Evolutionary conservation across 2,113 vertebrate species (phyloP).

Genomic region (Brachypteracias leptosomus): DNA sequence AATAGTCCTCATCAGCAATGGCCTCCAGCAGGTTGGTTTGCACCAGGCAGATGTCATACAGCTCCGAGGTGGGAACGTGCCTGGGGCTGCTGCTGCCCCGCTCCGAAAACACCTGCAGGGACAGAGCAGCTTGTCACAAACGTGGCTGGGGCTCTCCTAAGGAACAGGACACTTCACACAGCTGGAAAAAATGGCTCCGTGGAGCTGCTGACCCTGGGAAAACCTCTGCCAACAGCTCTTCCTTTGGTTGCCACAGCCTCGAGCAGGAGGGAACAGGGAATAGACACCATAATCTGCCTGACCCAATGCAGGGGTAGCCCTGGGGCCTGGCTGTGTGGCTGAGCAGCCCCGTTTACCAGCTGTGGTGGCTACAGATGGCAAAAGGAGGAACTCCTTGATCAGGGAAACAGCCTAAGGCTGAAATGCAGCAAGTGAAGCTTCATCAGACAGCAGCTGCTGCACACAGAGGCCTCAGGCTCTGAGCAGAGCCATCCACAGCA

Average conservation of each 20-base stretch:
- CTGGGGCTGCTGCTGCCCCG: conserved; percentile 54
- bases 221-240: not conserved
- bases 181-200: not conserved
- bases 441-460: not conserved
- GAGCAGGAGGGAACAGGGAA: not conserved
- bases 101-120: conserved; percentile 78
- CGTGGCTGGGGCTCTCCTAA: not conserved
- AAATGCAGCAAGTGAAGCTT: not conserved
- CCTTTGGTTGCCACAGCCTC: not conserved
- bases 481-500: not conserved
- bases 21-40: conserved; percentile 87
- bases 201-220: not conserved
- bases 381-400: not conserved
- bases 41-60: conserved; percentile 82
- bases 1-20: conserved; percentile 82
- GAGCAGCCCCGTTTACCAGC: not conserved
- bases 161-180: not conserved
- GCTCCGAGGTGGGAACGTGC: conserved; percentile 73
- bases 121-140: not conserved
- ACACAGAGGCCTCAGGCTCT: not conserved
- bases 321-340: not conserved
- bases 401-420: not conserved
- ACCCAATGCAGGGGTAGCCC: not conserved
- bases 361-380: fast-evolving
- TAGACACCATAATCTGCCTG: not conserved